Conservation (phyloP, 1,140 invertebrate species). For the Trachelipus rathkii region DNA sequence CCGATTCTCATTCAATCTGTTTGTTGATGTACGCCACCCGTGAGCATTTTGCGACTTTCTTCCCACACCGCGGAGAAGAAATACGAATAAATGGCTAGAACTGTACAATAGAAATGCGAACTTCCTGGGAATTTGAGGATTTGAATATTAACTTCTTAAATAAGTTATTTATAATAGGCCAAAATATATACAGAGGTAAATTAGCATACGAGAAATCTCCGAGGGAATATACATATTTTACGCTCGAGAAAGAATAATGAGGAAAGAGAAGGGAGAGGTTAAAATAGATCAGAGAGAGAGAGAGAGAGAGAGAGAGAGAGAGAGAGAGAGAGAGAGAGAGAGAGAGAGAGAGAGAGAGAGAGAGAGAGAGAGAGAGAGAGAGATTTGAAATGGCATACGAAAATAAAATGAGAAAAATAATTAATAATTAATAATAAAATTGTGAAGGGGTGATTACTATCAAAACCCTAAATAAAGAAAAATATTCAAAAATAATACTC, state of each 20-base stretch:
- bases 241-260: too few species aligned
- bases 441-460: too few species aligned
- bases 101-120: not conserved
- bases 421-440: too few species aligned
- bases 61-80: not conserved
- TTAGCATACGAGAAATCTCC: not conserved
- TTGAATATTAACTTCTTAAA: constrained; percentile 7
- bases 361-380: not conserved
- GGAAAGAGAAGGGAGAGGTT: too few species aligned
- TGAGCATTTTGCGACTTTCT: not conserved
- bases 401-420: too few species aligned
- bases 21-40: constrained; percentile 3
- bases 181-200: constrained; percentile 2
- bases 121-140: not conserved
- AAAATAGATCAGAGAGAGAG: not conserved
- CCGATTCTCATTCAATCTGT: not conserved
- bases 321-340: constrained; percentile 11
- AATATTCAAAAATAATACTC: too few species aligned
- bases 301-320: constrained; percentile 2
- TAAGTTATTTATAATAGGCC: not conserved
- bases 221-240: not conserved
- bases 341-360: not conserved
- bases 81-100: not conserved
- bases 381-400: not conserved
- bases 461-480: too few species aligned